Evolutionary conservation across 2,888 invertebrate species (phyloP).

Genomic region (Chrysolina oricalcia): DNA sequence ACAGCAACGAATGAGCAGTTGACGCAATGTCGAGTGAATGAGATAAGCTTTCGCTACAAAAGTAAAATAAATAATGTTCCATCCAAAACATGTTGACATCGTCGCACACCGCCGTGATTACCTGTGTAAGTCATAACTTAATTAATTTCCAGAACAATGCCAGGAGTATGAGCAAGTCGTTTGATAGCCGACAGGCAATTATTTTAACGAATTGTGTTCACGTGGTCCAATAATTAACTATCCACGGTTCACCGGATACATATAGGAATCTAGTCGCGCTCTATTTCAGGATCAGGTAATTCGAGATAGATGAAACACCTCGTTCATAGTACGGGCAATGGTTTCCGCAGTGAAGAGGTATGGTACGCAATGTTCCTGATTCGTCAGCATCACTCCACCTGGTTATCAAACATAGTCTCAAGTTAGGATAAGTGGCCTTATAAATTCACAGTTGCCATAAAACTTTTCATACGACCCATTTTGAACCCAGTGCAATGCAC

Average conservation of each 20-base stretch:
- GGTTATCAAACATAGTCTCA: too few relatives aligned
- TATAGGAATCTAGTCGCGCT: slow-evolving; percentile 56
- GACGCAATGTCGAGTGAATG: not conserved
- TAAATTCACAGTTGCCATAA: too few relatives aligned
- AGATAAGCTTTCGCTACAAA: not conserved
- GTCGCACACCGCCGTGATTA: slow-evolving; percentile 1
- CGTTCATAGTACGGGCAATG: slow-evolving; percentile 4
- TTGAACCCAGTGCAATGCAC: too few relatives aligned
- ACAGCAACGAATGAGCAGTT: not conserved
- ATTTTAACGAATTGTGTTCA: slow-evolving; percentile 55
- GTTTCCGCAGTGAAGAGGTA: not conserved
- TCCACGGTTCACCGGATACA: slow-evolving; percentile 60
- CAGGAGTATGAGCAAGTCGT: slow-evolving; percentile 15
- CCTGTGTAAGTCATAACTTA: not conserved
- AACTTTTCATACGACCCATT: too few relatives aligned
- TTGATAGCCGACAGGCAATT: slow-evolving; percentile 47
- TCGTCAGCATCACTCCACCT: too few relatives aligned
- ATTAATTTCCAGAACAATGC: slow-evolving; percentile 25
- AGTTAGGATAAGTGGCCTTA: too few relatives aligned
- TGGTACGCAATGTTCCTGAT: not conserved
- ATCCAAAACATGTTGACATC: not conserved
- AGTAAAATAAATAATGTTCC: not conserved
- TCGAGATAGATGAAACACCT: slow-evolving; percentile 49
- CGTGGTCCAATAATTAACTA: slow-evolving; percentile 58
- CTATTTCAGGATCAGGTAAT: slow-evolving; percentile 55